Percentiles rank a stretch among this genome's conserved stretches.
Evolutionary conservation across 2,797 vertebrate genomes (phyloP).

Genomic region (Melanotaenia parkinsoni): DNA sequence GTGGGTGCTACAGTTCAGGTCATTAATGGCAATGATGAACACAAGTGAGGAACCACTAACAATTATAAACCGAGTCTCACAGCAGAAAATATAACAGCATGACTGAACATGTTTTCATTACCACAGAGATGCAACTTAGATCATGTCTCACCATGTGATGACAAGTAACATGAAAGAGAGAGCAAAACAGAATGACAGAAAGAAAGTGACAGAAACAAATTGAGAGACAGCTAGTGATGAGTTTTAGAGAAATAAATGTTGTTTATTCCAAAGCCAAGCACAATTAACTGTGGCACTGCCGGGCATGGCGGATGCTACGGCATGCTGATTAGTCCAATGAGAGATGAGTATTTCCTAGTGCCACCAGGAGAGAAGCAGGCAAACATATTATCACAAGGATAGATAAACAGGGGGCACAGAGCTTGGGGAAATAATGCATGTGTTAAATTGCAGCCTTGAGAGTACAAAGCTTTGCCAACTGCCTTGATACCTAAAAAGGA

Average conservation of each 20-base stretch:
- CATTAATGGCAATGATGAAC: slow-evolving; percentile 73
- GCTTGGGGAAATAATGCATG: slow-evolving; percentile 41
- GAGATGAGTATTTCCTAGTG: slow-evolving; percentile 76
- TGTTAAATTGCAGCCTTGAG: slow-evolving; percentile 3
- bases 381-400: slow-evolving; percentile 73
- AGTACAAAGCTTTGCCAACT: slow-evolving; percentile 15
- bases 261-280: slow-evolving; percentile 77
- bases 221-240: slow-evolving; percentile 67
- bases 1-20: no score
- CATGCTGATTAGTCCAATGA: slow-evolving; percentile 81
- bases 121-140: background rate
- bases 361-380: slow-evolving; percentile 72
- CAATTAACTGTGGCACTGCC: slow-evolving; percentile 79
- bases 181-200: slow-evolving; percentile 12
- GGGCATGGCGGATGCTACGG: slow-evolving; percentile 74
- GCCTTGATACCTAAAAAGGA: slow-evolving; percentile 18
- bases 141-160: background rate
- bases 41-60: slow-evolving; percentile 78
- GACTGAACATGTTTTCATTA: background rate
- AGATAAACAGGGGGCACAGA: slow-evolving; percentile 71
- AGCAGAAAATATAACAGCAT: background rate
- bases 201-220: slow-evolving; percentile 64
- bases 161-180: background rate
- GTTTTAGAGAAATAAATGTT: slow-evolving; percentile 75
- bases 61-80: slow-evolving; percentile 52